Evolutionary conservation across 2,113 vertebrate genomes (phyloP), one percentile per base, ranked within the genome.

Genomic region (Triplophysa dalaica): DNA sequence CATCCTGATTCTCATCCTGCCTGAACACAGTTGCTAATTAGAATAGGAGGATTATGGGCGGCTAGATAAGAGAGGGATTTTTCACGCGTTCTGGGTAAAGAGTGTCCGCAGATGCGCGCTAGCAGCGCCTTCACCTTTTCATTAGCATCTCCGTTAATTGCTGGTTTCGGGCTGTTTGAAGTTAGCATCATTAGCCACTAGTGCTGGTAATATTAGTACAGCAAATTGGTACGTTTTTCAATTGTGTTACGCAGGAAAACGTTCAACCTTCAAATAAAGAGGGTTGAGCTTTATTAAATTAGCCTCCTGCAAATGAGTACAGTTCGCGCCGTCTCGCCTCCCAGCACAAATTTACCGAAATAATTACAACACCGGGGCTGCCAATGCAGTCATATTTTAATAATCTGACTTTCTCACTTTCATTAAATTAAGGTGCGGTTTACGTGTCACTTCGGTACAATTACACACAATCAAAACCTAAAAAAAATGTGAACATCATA

Each of bases 371-470:
- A 87, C 83, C 88, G 85, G 84, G 77, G 73, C 88, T 86, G 91
- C 82, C 77, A 84, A 87, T 77, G 86, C 88, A 24, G 61, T 83
- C 74, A 87, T 89, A 91, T 92, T 92, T 93, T 91, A 93, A 93
- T 93, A 92, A 93, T 93, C 90, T 87, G 85, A 86, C 79, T 76
- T 81, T 81, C 83, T 81, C 84, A 84, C 91, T 93, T 91, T 91
- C 90, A 92, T 93, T 92, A 91, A 92, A 91, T 91, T 90, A 84
- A 89, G 90, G 87, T 83, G 80, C 85, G 88, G 86, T 87, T 92
- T 91, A 92, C 91, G 87, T 92, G 91, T 92, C 91, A 92, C 91
- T 90, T 92, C 82, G 87, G 90, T 89, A 88, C 91, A 93, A 93
- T 93, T 92, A 93, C 91, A 90, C 88, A 91, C 88, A 93, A 92